A percentile compares a stretch with the other conserved stretches of the same genome.
Evolutionary conservation across 2,113 vertebrate genomes (phyloP).

Genomic region (Neogobius melanostomus): DNA sequence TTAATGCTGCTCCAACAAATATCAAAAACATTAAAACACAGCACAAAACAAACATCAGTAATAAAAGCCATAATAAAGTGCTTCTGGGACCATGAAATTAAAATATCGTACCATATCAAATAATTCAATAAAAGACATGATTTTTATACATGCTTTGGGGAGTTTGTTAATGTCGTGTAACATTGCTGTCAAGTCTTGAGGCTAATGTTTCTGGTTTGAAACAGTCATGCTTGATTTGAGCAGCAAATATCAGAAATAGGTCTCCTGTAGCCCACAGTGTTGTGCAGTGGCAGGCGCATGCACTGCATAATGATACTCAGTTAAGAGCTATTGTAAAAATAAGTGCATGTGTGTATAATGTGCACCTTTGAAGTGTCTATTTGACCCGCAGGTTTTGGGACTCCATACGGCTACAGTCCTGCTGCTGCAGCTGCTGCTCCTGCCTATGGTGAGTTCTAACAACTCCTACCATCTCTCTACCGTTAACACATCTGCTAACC

Average conservation of each 20-base stretch:
- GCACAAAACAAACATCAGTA: no score
- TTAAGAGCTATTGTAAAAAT: not conserved
- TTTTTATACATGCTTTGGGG: conserved; percentile 7
- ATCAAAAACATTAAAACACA: no score
- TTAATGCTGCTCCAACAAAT: no score
- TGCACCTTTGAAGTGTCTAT: conserved; percentile 15
- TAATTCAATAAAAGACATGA: not conserved
- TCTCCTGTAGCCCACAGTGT: not conserved
- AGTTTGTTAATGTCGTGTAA: conserved; percentile 13
- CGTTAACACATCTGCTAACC: not conserved
- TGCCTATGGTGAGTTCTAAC: conserved; percentile 90
- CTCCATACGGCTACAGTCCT: conserved; percentile 92
- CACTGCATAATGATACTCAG: not conserved
- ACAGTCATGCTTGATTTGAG: not conserved
- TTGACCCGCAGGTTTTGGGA: conserved; percentile 86
- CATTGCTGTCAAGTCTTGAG: conserved; percentile 11
- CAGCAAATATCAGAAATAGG: conserved; percentile 30
- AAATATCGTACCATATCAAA: no score
- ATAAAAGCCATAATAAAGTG: no score
- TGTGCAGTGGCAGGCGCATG: not conserved
- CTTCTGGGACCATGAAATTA: no score
- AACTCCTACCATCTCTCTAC: conserved; percentile 7
- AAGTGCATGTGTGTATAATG: not conserved
- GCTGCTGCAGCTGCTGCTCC: conserved; percentile 90
- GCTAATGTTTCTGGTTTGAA: conserved; percentile 15